Evolutionary conservation across 2,797 vertebrate species (phyloP).

Genomic region (Nothura maculosa): DNA sequence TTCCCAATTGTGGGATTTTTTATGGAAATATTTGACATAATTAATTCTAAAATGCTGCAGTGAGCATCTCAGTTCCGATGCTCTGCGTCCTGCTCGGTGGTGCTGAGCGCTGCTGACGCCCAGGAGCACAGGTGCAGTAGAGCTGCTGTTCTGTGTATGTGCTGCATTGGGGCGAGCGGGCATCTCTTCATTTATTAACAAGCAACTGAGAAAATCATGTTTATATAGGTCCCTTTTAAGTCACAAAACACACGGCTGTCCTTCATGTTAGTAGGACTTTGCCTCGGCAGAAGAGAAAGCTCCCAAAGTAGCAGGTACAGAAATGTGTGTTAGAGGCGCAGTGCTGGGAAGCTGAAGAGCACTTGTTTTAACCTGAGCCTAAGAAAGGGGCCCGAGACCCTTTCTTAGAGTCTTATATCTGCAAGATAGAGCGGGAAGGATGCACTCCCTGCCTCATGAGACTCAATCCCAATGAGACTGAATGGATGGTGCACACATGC

Average conservation of each 20-base stretch:
- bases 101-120: background rate
- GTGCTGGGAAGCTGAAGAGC: background rate
- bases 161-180: background rate
- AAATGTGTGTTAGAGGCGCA: background rate
- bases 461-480: conserved; percentile 7
- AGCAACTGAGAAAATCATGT: background rate
- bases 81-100: background rate
- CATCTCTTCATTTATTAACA: conserved; percentile 14
- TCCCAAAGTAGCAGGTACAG: background rate
- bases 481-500: background rate
- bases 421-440: background rate
- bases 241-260: conserved; percentile 19
- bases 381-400: conserved; percentile 48
- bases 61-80: conserved; percentile 5
- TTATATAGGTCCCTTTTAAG: background rate
- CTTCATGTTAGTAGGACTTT: background rate
- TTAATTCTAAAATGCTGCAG: conserved; percentile 25
- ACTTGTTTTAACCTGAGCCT: conserved; percentile 27
- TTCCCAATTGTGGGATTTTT: background rate
- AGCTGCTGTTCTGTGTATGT: conserved; percentile 11
- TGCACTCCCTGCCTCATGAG: background rate
- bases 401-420: too few relatives aligned
- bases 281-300: background rate
- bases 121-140: conserved; percentile 23
- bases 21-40: conserved; percentile 40